Evolutionary conservation across 2,113 vertebrate species (phyloP), one percentile per base, ranked within the genome.

Genomic region (Bettongia penicillata): DNA sequence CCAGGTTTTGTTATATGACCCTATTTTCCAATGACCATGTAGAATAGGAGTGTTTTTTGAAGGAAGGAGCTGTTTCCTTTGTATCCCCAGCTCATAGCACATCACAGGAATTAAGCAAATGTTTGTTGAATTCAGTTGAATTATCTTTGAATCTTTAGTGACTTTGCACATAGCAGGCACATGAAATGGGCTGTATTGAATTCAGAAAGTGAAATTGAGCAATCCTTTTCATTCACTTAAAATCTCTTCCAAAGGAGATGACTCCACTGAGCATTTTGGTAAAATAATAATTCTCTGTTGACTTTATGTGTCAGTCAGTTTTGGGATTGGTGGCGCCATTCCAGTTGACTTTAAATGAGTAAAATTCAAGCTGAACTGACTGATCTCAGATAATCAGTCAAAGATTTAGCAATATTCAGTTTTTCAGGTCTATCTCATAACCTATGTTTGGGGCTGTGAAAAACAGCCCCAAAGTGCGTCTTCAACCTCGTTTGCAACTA

Each of bases 221-320:
- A 84, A 84, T 84, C 68, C n/a, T 16, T n/a, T 28, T 90, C 25
- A 28, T 50, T 10, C 11, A 50, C 89, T 90, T 50, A 28, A 50
- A 49, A 90, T 3, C 47, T 90, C 11, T 14, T 50, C 4, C 24
- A 48, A 49, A 90, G 68, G 37, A 43, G 43, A 3, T 94, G 48
- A 48, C 48, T 48, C 91, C 91, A 53, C 94, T 68, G 91, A 91
- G 50, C 55, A 92, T 6, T 51, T 93, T 61, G 61, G 61, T 68
- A 14, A 68, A 68, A 26, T 51, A 23, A 95, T 0, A 90, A 47
- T 24, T n/a, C 89, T 61, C 5, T 90, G 8, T 90, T 7, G 3
- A n/a, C 48, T 14, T 49, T 14, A 6, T 90, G 23, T 19, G 37
- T n/a, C 68, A 22, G 14, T 1, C 16, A 77, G 37, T 77, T 77